phyloP scores from a whole-genome alignment of 2,888 invertebrate genomes.

The Patella pellucida region DNA sequence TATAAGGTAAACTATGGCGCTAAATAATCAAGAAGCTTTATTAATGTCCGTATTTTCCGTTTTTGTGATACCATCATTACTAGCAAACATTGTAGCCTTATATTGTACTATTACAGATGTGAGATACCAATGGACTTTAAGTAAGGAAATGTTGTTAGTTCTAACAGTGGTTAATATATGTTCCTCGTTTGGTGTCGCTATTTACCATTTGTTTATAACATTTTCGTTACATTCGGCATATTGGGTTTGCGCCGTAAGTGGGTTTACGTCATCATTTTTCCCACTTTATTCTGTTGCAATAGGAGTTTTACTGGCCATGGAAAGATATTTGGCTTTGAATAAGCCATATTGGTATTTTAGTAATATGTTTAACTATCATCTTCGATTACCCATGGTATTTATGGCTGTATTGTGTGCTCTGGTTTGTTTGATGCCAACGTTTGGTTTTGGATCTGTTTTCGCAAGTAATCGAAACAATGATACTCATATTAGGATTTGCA shows the following conservation, averaged over 20 bases:
- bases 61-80: not conserved
- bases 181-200: not conserved
- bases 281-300: not conserved
- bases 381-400: not conserved
- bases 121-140: not conserved
- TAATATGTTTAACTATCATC: not conserved
- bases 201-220: not conserved
- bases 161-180: not conserved
- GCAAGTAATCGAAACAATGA: not conserved
- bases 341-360: not conserved
- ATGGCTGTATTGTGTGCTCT: not conserved
- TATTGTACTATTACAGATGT: not conserved
- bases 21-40: no score
- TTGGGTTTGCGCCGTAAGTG: not conserved
- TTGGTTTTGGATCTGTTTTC: not conserved
- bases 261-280: not conserved
- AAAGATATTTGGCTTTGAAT: not conserved
- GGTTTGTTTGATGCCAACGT: not conserved
- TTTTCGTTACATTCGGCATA: not conserved
- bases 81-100: not conserved
- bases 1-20: no score
- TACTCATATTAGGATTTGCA: not conserved
- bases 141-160: not conserved
- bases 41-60: not conserved
- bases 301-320: not conserved